Evolutionary conservation across 2,888 invertebrate species (phyloP).

Genomic region (Nectonema munidae): DNA sequence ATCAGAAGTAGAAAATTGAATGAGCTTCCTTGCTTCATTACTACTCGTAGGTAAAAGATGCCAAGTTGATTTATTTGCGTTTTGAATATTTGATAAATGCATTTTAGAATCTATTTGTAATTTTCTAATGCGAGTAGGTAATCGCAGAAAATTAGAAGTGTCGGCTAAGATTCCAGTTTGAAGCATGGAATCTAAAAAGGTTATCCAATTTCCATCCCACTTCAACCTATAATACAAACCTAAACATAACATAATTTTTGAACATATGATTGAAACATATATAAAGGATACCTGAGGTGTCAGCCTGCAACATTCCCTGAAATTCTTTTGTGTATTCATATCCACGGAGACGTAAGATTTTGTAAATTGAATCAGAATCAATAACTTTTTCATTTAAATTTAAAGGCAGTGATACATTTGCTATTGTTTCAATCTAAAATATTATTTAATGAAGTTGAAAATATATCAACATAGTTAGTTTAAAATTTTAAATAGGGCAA

Average conservation of each 20-base stretch:
- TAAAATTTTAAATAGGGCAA: no score
- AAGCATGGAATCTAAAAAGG: constrained; percentile 75
- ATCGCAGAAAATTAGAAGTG: constrained; percentile 41
- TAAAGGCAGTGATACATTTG: no score
- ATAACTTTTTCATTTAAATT: no score
- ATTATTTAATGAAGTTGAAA: no score
- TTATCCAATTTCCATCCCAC: constrained; percentile 70
- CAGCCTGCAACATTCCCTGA: constrained; percentile 21
- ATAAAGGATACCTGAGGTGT: constrained; percentile 17
- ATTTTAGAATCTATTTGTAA: constrained; percentile 42
- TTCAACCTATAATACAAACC: constrained; percentile 27
- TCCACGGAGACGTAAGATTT: constrained; percentile 23
- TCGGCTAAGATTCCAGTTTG: constrained; percentile 54
- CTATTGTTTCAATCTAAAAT: no score
- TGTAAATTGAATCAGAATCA: no score
- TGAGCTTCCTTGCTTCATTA: no score
- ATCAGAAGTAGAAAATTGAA: no score
- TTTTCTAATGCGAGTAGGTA: constrained; percentile 54
- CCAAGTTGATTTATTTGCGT: no score
- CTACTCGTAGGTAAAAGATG: no score
- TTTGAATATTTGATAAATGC: constrained; percentile 26
- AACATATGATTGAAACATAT: constrained; percentile 21
- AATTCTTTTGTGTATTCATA: constrained; percentile 25
- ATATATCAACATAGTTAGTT: no score
- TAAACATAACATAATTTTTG: constrained; percentile 18